Base-by-base conservation (phyloP, 2,113 vertebrate species). In the Chaetodon auriga region DNA sequence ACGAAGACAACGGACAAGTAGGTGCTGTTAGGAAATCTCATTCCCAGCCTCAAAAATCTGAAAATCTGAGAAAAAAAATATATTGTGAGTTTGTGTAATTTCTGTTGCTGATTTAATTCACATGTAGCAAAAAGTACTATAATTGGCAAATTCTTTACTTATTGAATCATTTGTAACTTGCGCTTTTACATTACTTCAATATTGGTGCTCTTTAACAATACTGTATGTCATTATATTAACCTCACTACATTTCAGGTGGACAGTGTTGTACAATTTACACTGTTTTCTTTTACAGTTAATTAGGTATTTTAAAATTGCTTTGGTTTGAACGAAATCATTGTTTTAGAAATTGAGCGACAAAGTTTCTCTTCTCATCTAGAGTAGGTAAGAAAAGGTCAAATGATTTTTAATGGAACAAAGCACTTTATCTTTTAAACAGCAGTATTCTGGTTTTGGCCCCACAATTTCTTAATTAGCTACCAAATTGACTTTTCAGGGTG, bases 391-490 rank as follows among this genome's bases (percentile, higher is more conserved):
- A 80, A n/a, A 81, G 43, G 66, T 91, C 76, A 68, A 81, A 84
- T 90, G 36, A 58, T 88, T 89, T 75, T 84, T 61, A 30, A 92
- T 92, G 76, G 79, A 92, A 88, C 75, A 84, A 93, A 93, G 95
- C 95, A 96, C 95, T 96, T 96, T 95, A 96, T 94, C 65, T 86
- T 87, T 89, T 75, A 75, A 90, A 83, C 78, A 90, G 87, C 94
- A 95, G 92, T 95, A 94, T 95, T 95, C 86, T 81, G 76, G 49
- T 74, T 75, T 86, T 78, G 23, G 46, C 82, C 84, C 76, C 15
- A 69, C 46, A 60, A 7, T 18, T 69, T 62, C 75, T 78, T 12
- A 69, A 80, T 54, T 68, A 82, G 57, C 25, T 15, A 58, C 53
- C 66, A 83, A 79, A 65, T 74, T 55, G 1, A 83, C 48, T 38